Evolutionary conservation across 2,113 vertebrate genomes (phyloP), one percentile per base, ranked within the genome.

Genomic region (Centropus bengalensis): DNA sequence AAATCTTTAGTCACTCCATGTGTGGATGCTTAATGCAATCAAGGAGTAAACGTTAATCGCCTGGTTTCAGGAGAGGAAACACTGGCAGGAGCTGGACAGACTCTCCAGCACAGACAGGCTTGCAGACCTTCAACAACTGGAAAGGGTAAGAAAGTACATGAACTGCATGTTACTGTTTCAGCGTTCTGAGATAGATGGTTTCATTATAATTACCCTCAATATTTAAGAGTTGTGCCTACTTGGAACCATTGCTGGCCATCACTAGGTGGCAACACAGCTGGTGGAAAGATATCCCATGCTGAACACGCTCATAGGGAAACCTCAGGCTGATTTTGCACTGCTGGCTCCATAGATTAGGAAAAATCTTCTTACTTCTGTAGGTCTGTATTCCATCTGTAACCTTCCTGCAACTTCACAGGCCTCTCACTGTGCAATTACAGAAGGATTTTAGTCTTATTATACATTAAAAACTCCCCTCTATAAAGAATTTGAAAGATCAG

Each of bases 381-480:
- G 30, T 23, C 91, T 5, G 16, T 11, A 18, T 3, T 51, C 76
- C 67, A 54, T 67, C 79, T n/a, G 63, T 82, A 93, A 90, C 88
- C 45, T 17, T 9, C 44, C 89, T 7, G 3, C 15, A 76, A 40
- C 93, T 80, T 94, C 93, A 89, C 51, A 95, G 88, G 76, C 80
- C 63, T 64, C 93, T 94, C 52, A 14, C 94, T 94, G 96, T 64
- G 94, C 92, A 91, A 71, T 95, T 94, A 95, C 88, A 92, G 94
- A 84, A 89, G 86, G 81, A 36, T 85, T 96, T 93, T 47, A 94
- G 64, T 47, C 68, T 91, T 92, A 86, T 95, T 92, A 68, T 36
- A 30, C 52, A 75, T 83, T 55, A 85, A 94, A 94, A 94, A 87
- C 68, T 89, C 54, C 27, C 24, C 60, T 93, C 67, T 84, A 64